Base-by-base conservation (phyloP, 2,113 vertebrate species). In the Ia io region DNA sequence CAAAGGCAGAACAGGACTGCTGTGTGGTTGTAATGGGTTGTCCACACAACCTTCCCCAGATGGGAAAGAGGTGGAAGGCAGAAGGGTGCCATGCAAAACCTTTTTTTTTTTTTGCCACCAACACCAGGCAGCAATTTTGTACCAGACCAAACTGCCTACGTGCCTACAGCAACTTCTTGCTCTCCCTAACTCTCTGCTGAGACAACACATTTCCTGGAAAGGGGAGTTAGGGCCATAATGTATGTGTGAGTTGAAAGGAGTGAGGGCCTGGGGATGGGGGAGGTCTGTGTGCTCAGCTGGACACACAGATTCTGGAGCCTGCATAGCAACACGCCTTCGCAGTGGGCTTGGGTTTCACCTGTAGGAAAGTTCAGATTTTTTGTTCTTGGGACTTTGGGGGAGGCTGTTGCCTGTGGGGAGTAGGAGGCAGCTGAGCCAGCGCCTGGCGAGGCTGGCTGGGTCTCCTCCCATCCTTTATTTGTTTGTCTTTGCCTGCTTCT, bases 401-500 rank as follows among this genome's bases (percentile, higher is more conserved):
- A 37, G 51, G 69, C 51, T 47, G n/a, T 56, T 90, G 88, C 53
- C 67, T 70, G 4, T 17, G 23, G n/a, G 37, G 79, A 20, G 59
- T 2, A 37, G 87, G 49, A 92, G 82, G 77, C 76, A 42, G 82
- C 82, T 70, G 71, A 89, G 90, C 44, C 53, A 63, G 92, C 73
- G 80, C 94, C 92, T 88, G 32, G 20, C 93, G 77, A 28, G 61
- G 61, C 78, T 82, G 53, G 74, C 87, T 73, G 89, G 78, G 65
- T 42, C 11, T n/a, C 79, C 85, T 93, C 84, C 84, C 49, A 22
- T 85, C 53, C 87, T 96, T 93, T 79, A 80, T 97, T 95, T 97
- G 88, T 97, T 97, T 95, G 93, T 91, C 84, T 96, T 94, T 95
- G 86, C 92, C 28, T 51, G 77, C 82, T 94, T 90, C 90, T 95